A percentile compares a stretch with the other conserved stretches of the same genome.
Conservation (phyloP, 2,888 invertebrate genomes). For the Spicauda simplicius region DNA sequence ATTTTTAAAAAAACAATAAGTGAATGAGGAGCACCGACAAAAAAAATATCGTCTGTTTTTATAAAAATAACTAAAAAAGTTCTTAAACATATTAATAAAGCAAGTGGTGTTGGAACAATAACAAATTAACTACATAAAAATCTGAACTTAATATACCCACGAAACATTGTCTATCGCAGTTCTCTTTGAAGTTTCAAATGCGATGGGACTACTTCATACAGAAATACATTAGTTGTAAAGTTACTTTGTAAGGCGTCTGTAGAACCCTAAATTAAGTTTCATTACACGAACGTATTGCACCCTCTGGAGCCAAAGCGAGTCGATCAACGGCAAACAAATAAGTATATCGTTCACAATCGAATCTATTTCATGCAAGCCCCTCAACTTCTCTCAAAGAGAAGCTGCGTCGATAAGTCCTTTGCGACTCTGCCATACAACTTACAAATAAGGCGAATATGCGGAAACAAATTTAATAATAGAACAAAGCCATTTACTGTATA, state of each 20-base stretch:
- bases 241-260: conserved; percentile 27
- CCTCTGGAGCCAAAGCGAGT: conserved; percentile 50
- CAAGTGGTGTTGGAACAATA: no score
- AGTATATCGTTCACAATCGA: conserved; percentile 71
- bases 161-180: background rate
- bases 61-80: no score
- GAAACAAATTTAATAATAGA: background rate
- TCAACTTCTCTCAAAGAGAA: conserved; percentile 69
- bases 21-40: no score
- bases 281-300: conserved; percentile 42
- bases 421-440: conserved; percentile 49
- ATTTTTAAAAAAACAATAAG: no score
- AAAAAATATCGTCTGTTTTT: no score
- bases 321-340: conserved; percentile 78
- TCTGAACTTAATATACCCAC: no score
- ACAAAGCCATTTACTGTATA: no score
- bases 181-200: background rate
- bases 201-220: background rate
- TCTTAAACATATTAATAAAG: no score
- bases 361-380: conserved; percentile 68
- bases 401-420: conserved; percentile 57
- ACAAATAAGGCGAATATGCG: conserved; percentile 10
- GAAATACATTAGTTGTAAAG: conserved; percentile 4
- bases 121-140: background rate
- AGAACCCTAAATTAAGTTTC: conserved; percentile 47